phyloP scores from a whole-genome alignment of 2,888 invertebrate genomes.

The Folsomia candida region DNA sequence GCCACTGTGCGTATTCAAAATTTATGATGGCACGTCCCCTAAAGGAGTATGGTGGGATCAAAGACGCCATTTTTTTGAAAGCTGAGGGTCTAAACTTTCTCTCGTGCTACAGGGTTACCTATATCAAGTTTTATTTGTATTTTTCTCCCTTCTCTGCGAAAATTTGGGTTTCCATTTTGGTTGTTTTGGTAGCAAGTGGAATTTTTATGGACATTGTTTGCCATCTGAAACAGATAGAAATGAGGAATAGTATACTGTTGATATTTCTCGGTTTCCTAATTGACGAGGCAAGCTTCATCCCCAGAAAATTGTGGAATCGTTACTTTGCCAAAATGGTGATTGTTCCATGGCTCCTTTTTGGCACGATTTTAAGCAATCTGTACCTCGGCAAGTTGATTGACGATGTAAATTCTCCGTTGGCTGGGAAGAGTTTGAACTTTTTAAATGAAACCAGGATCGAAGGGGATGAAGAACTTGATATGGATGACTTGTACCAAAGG shows the following conservation, averaged over 20 bases:
- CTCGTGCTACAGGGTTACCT: not conserved
- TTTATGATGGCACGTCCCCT: too few relatives aligned
- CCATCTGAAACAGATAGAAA: not conserved
- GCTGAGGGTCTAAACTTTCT: not conserved
- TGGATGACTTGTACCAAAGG: not conserved
- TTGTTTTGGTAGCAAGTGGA: not conserved
- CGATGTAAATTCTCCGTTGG: not conserved
- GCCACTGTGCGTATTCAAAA: too few relatives aligned
- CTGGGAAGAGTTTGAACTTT: too few relatives aligned
- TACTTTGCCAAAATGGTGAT: not conserved
- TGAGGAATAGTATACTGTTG: not conserved
- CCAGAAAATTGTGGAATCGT: not conserved
- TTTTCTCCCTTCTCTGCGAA: not conserved
- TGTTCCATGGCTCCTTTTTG: not conserved
- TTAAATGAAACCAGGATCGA: too few relatives aligned
- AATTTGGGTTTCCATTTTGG: not conserved
- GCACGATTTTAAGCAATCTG: not conserved
- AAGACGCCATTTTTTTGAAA: too few relatives aligned
- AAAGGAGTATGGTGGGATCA: too few relatives aligned
- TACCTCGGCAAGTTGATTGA: not conserved
- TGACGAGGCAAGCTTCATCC: not conserved
- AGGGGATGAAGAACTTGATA: too few relatives aligned
- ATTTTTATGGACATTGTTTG: not conserved
- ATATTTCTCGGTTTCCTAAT: not conserved
- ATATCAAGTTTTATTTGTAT: not conserved